Conservation (phyloP, 2,797 vertebrate species). For the Galago senegalensis region DNA sequence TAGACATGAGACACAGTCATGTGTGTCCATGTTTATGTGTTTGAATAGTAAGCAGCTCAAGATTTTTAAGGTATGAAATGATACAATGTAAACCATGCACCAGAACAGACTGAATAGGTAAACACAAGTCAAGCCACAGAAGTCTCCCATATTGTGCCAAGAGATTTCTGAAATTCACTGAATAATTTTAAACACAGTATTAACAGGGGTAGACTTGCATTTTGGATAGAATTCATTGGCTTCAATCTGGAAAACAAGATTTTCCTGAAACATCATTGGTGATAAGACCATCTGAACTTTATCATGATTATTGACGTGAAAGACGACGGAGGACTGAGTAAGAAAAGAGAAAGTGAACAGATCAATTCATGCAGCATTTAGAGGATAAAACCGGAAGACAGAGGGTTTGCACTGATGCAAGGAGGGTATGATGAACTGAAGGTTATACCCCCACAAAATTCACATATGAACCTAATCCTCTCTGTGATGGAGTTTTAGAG, state of each 20-base stretch:
- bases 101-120: background rate
- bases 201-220: background rate
- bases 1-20: background rate
- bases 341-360: background rate
- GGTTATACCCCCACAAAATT: background rate
- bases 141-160: background rate
- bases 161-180: slow-evolving; percentile 10
- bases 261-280: background rate
- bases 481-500: background rate
- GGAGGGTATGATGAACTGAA: background rate
- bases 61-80: background rate
- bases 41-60: background rate
- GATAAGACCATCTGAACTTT: background rate
- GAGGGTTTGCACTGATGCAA: accelerated
- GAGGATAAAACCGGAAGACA: background rate
- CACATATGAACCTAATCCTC: background rate
- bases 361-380: background rate
- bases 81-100: background rate
- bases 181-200: background rate
- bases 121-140: background rate
- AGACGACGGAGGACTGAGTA: background rate
- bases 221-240: background rate
- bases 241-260: slow-evolving; percentile 7
- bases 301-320: background rate
- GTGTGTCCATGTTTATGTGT: background rate